phyloP scores from a whole-genome alignment of 2,113 vertebrate species.

The Calyptommatus sinebrachiatus region DNA sequence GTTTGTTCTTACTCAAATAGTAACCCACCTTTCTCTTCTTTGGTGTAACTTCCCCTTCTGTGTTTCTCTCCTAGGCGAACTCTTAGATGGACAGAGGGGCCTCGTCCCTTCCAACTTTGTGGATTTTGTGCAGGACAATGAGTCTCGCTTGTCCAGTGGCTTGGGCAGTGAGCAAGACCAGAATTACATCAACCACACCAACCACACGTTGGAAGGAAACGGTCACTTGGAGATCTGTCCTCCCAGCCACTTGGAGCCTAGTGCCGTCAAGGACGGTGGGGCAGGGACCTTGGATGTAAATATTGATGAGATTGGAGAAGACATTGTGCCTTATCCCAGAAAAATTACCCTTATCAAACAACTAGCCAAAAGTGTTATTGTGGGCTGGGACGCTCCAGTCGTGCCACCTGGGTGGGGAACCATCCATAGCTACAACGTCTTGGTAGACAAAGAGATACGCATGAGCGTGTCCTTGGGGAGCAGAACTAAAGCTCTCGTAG shows the following conservation, averaged over 20 bases:
- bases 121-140: conserved; percentile 90
- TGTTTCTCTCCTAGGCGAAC: conserved; percentile 79
- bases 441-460: conserved; percentile 90
- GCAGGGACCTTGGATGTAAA: conserved; percentile 83
- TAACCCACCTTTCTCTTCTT: too few species aligned
- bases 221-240: conserved; percentile 73
- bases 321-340: conserved; percentile 97
- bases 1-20: not conserved
- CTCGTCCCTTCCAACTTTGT: conserved; percentile 98
- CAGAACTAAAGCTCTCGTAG: conserved; percentile 91
- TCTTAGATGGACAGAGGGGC: conserved; percentile 92
- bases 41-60: not conserved
- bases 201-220: conserved; percentile 52
- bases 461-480: conserved; percentile 84
- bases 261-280: conserved; percentile 73
- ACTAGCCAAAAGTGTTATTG: conserved; percentile 95
- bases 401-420: conserved; percentile 89
- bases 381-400: conserved; percentile 93
- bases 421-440: conserved; percentile 89
- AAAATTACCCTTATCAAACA: conserved; percentile 97
- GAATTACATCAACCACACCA: conserved; percentile 68
- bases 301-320: conserved; percentile 92
- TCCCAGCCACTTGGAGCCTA: conserved; percentile 56
- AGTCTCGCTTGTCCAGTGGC: conserved; percentile 65
- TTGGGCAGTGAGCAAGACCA: conserved; percentile 82